These are phyloP conservation scores for Cryptoprocta ferox DNA, from an alignment of 2,797 vertebrate genomes.

Conservation along the genomic window DNA sequence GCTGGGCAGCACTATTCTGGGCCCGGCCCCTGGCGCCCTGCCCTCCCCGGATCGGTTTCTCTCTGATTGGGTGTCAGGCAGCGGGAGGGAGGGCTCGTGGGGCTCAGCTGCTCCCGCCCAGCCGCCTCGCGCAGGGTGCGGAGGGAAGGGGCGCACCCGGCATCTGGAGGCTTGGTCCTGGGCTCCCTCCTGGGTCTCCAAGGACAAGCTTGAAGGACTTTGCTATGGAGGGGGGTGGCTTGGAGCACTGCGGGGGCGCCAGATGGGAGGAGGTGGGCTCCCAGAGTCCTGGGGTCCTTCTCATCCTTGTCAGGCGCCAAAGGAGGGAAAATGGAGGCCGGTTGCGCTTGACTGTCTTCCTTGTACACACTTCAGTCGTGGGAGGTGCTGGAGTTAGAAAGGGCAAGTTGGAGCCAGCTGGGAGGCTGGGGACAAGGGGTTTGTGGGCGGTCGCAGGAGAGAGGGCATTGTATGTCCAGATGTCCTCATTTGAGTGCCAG, in stretches of 20 bases:
- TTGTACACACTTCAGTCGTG: not conserved
- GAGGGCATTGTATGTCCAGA: not conserved
- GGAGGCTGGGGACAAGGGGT: not conserved
- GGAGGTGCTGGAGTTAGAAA: not conserved
- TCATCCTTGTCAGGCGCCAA: not conserved
- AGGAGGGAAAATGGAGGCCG: not conserved
- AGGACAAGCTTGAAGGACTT: not conserved
- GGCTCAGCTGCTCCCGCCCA: slow-evolving; percentile 16
- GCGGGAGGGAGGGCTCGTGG: not conserved
- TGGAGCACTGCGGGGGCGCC: accelerated
- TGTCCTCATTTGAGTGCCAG: not conserved
- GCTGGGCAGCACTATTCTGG: slow-evolving; percentile 75
- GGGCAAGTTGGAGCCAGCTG: not conserved
- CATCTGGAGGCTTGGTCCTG: not conserved
- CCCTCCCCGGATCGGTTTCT: slow-evolving; percentile 64
- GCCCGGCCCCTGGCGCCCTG: slow-evolving; percentile 60
- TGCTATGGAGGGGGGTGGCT: not conserved
- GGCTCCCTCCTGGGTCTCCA: not conserved
- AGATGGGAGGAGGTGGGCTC: not conserved
- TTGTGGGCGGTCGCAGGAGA: not conserved
- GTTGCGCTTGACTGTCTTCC: not conserved
- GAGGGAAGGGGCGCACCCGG: not conserved
- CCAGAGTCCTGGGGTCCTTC: not conserved
- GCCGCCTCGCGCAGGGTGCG: not conserved
- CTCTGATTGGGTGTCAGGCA: slow-evolving; percentile 68